phyloP scores from a whole-genome alignment of 2,113 vertebrate genomes.

The Trematocara unimaculatum region DNA sequence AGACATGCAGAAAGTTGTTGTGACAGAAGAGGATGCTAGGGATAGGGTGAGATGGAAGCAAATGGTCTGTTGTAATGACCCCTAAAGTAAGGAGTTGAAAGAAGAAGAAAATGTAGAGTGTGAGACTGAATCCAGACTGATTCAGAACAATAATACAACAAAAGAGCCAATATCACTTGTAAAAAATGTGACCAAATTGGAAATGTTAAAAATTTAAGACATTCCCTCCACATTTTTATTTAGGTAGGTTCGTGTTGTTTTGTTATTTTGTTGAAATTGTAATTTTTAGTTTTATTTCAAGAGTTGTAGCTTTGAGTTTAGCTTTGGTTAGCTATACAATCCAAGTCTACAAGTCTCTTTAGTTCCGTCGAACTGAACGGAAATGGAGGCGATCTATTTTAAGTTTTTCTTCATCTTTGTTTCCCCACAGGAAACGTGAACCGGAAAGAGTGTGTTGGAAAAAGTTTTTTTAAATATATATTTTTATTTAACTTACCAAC shows the following conservation, averaged over 20 bases:
- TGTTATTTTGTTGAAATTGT: background rate
- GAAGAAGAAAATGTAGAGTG: background rate
- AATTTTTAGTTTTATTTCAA: background rate
- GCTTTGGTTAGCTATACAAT: background rate
- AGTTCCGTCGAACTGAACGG: background rate
- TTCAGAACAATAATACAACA: background rate
- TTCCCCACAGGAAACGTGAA: background rate
- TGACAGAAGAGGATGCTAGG: background rate
- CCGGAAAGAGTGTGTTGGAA: background rate
- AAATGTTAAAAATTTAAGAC: background rate
- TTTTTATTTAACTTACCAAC: background rate
- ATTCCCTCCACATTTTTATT: background rate
- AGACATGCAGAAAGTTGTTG: background rate
- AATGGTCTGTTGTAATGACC: background rate
- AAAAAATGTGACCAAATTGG: background rate
- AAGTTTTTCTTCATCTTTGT: background rate
- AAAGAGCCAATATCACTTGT: background rate
- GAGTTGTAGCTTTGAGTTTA: background rate
- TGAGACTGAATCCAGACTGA: background rate
- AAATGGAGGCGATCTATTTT: background rate
- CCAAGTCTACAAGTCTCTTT: background rate
- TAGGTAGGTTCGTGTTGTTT: background rate
- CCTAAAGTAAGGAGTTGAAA: background rate
- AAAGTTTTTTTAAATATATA: rapidly evolving
- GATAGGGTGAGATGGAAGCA: background rate